Base-by-base conservation (phyloP, 2,888 invertebrate genomes). In the Pyrrhosoma nymphula region DNA sequence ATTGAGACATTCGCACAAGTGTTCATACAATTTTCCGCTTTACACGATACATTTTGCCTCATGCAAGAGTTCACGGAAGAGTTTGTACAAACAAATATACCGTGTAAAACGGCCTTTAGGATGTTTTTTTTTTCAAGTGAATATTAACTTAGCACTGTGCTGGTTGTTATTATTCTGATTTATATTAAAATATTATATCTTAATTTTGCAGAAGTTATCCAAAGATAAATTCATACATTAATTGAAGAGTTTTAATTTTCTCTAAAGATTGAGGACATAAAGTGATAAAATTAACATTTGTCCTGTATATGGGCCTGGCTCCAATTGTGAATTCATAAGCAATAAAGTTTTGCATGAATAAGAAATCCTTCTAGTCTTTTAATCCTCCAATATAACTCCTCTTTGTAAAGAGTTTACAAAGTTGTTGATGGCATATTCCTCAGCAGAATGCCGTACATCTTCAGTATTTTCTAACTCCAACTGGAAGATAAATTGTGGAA, bases 361-460 rank as follows among this genome's bases (percentile, higher is more conserved):
- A 96, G 88, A 47, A 47, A 47, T 47, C 47, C 47, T 95, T 95
- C 91, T 95, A 96, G 63, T 95, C 88, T 95, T 95, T 60, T 18
- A n/a, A 82, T 82, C 63, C 60, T 39, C 69, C 60, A 30, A 55
- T 12, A 18, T 47, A 47, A 95, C 18, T 35, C 30, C 18, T 3
- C 16, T 30, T 90, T 63, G 0, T 16, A 69, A 35, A 69, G 88
- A 91, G 56, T 95, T 89, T 90, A 47, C 23, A 10, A 93, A 47
- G 26, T 39, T 60, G 20, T 39, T 60, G 20, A 91, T 91, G n/a
- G 63, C 63, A 35, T 60, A 30, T 39, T 91, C 39, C 91, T 91
- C 63, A 23, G 91, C 91, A 39, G 60, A 39, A 18, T 18, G 3
- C 26, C 39, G 18, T 39, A 91, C 91, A 26, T 47, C 63, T 39